Percentiles rank a stretch among this genome's conserved stretches.
These are phyloP conservation scores for Hypotaenidia okinawae DNA, from an alignment of 2,797 vertebrate genomes.

Conservation along the genomic window DNA sequence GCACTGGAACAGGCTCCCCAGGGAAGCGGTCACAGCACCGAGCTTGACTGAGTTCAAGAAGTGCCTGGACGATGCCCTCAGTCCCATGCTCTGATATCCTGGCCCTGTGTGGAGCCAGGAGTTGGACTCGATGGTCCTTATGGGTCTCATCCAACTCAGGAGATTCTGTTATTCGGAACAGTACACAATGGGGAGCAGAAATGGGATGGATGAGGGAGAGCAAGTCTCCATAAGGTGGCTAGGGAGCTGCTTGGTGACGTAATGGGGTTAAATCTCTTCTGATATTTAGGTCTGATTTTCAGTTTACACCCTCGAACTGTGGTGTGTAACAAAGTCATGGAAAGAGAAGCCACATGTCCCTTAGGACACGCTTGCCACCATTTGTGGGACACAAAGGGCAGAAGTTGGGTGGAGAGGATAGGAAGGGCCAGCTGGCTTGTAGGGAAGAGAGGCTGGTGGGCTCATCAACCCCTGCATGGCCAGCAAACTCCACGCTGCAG, in stretches of 20 bases:
- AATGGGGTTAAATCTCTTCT: background rate
- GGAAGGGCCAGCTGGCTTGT: background rate
- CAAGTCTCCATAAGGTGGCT: background rate
- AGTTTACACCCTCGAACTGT: background rate
- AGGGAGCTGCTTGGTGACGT: background rate
- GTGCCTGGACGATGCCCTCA: too few species aligned
- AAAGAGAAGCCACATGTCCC: background rate
- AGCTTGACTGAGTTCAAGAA: too few species aligned
- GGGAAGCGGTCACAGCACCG: too few species aligned
- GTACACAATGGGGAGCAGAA: background rate
- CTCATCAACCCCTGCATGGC: background rate
- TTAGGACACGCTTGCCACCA: background rate
- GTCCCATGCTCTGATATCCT: too few species aligned
- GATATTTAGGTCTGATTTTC: background rate
- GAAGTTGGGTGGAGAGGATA: background rate
- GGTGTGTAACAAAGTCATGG: background rate
- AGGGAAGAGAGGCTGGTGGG: background rate
- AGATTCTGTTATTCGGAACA: background rate
- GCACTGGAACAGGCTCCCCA: too few species aligned
- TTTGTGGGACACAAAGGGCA: background rate
- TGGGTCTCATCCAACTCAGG: too few species aligned
- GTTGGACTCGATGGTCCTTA: too few species aligned
- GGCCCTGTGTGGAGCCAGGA: too few species aligned
- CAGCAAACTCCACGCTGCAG: rapidly evolving
- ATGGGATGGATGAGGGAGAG: background rate